Percentiles rank a stretch among this genome's conserved stretches.
Conservation (phyloP, 2,888 invertebrate genomes). For the Pycnomerus fuliginosus region DNA sequence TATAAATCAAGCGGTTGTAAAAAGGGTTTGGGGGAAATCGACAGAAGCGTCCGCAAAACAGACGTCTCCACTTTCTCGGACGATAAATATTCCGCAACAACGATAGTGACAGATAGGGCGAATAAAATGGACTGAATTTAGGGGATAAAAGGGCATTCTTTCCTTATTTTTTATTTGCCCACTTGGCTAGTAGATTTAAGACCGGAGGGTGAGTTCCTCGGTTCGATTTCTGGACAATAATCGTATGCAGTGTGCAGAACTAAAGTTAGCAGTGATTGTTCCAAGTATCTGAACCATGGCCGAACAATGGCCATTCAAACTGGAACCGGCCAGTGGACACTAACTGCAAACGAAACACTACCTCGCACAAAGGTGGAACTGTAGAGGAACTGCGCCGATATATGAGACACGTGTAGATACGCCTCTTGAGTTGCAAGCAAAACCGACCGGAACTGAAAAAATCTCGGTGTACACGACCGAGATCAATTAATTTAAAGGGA, state of each 20-base stretch:
- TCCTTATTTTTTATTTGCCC: slow-evolving; percentile 38
- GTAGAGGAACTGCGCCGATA: slow-evolving; percentile 29
- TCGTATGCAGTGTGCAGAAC: slow-evolving; percentile 45
- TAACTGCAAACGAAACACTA: slow-evolving; percentile 24
- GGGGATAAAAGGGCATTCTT: slow-evolving; percentile 40
- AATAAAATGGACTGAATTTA: slow-evolving; percentile 45
- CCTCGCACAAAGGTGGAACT: slow-evolving; percentile 22
- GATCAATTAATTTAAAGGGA: no score
- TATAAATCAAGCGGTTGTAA: slow-evolving; percentile 9
- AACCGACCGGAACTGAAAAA: slow-evolving; percentile 14
- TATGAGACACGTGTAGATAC: slow-evolving; percentile 28
- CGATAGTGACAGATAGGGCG: slow-evolving; percentile 47
- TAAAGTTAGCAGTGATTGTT: slow-evolving; percentile 44
- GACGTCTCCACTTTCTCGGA: slow-evolving; percentile 30
- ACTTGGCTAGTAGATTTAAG: slow-evolving; percentile 45
- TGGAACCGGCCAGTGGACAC: slow-evolving; percentile 36
- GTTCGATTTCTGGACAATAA: no score
- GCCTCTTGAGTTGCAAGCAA: slow-evolving; percentile 19
- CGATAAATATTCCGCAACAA: slow-evolving; percentile 43
- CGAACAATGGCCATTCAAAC: slow-evolving; percentile 44
- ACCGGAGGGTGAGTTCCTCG: slow-evolving; percentile 38
- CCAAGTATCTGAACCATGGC: slow-evolving; percentile 46
- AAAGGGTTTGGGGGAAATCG: slow-evolving; percentile 23
- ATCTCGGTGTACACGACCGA: no score
- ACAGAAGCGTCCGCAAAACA: slow-evolving; percentile 27